phyloP scores from a whole-genome alignment of 2,797 vertebrate species.

The Tachyglossus aculeatus region DNA sequence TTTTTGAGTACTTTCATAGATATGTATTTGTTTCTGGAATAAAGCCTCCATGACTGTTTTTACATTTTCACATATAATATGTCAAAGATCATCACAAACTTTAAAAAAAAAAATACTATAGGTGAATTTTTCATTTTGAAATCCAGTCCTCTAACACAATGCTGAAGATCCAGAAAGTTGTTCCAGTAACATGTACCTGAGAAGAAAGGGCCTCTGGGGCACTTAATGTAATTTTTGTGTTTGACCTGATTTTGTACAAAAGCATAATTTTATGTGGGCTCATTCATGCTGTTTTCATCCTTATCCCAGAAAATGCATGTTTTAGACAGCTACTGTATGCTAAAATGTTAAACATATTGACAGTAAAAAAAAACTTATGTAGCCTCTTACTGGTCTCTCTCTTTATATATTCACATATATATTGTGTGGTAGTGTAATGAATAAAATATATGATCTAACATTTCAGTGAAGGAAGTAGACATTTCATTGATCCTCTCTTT shows the following conservation, averaged over 20 bases:
- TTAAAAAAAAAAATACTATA: slow-evolving; percentile 79
- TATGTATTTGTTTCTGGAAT: slow-evolving; percentile 75
- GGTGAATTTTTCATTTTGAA: slow-evolving; percentile 82
- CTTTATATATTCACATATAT: slow-evolving; percentile 51
- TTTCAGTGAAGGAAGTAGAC: slow-evolving; percentile 68
- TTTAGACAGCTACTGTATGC: slow-evolving; percentile 84
- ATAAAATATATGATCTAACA: slow-evolving; percentile 59
- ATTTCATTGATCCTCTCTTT: slow-evolving; percentile 62
- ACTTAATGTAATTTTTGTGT: slow-evolving; percentile 81
- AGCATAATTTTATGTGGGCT: slow-evolving; percentile 87
- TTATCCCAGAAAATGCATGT: slow-evolving; percentile 88
- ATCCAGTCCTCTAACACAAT: slow-evolving; percentile 76
- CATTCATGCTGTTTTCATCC: slow-evolving; percentile 88
- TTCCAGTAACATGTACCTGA: slow-evolving; percentile 75
- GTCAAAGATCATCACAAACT: slow-evolving; percentile 71
- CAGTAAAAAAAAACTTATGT: slow-evolving; percentile 82
- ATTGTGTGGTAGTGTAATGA: slow-evolving; percentile 57
- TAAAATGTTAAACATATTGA: slow-evolving; percentile 79
- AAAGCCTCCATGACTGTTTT: slow-evolving; percentile 73
- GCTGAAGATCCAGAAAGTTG: slow-evolving; percentile 77
- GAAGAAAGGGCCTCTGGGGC: slow-evolving; percentile 79
- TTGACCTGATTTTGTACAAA: slow-evolving; percentile 83
- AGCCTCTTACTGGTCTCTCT: slow-evolving; percentile 73
- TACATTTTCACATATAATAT: slow-evolving; percentile 79
- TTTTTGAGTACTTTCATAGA: slow-evolving; percentile 67